Evolutionary conservation across 2,113 vertebrate genomes (phyloP).

Genomic region (Chlamydotis undulata): DNA sequence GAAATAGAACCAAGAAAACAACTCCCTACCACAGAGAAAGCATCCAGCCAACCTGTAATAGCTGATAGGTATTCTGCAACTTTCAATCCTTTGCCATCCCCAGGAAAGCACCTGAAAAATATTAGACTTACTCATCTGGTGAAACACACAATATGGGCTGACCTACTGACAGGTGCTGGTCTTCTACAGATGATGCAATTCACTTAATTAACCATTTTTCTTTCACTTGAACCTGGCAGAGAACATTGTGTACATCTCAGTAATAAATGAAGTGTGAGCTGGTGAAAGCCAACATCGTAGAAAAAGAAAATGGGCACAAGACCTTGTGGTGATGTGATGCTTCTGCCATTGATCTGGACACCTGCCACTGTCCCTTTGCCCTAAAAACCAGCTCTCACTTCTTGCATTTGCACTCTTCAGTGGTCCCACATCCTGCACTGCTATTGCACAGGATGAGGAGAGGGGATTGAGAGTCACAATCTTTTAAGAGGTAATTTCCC

Average conservation of each 20-base stretch:
- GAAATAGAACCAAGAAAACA: not conserved
- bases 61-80: not conserved
- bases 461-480: not conserved
- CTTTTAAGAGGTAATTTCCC: not conserved
- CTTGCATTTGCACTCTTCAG: not conserved
- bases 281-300: not conserved
- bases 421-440: not conserved
- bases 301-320: accelerated
- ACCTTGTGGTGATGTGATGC: accelerated
- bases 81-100: not conserved
- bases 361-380: accelerated
- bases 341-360: not conserved
- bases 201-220: not conserved
- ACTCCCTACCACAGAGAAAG: not conserved
- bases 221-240: not conserved
- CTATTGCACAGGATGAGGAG: not conserved
- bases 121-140: not conserved
- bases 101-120: not conserved
- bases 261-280: not conserved
- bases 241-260: not conserved
- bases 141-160: not conserved
- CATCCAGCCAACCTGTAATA: not conserved
- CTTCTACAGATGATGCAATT: not conserved
- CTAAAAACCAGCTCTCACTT: not conserved
- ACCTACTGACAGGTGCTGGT: not conserved